Evolutionary conservation across 23 tunicate species (phyloP), one percentile per base, ranked within the genome.

Genomic region (Phallusia fumigata): DNA sequence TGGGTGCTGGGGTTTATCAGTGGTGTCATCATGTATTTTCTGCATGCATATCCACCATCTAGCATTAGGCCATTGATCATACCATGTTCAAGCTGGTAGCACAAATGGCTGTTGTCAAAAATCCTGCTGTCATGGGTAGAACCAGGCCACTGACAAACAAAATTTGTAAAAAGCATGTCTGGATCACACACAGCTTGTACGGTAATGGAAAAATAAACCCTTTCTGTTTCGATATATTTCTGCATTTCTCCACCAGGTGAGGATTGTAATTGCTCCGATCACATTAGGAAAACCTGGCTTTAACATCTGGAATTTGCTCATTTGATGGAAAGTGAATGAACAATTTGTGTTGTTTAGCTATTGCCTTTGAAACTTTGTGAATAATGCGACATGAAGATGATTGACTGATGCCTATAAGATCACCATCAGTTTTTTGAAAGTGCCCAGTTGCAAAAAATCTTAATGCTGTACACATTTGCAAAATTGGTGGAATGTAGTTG

Each of bases 81-180:
- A 31, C 65, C 58, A 35, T 82, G 65, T 78, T 90, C 95, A 86
- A 86, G 82, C 65, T 58, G 44, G 32, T 31, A 34, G n/a, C 81
- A 73, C 31, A 90, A 52, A 12, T 16, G 1, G 65, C 80, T 40
- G 76, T 85, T 77, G 80, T 82, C 84, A 74, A 90, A 82, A 21
- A 90, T 90, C 44, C 83, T 49, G 64, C 83, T 36, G 34, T 90
- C 90, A 58, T 82, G 90, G 31, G 84, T 79, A 21, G 95, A 90
- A 30, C 95, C 95, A 19, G 80, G 84, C 95, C 90, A 90, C 10
- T 87, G 50, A 44, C 33, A 28, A n/a, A 90, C 95, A 65, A 85
- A 33, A 65, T 86, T 82, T 13, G 90, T 90, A 72, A 90, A 82
- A n/a, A 26, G 65, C 65, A 79, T 65, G 34, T 82, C 51, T 22